Percentiles rank a stretch among this genome's conserved stretches.
phyloP scores from a whole-genome alignment of 2,888 invertebrate species.

The Synergus laeviventris region DNA sequence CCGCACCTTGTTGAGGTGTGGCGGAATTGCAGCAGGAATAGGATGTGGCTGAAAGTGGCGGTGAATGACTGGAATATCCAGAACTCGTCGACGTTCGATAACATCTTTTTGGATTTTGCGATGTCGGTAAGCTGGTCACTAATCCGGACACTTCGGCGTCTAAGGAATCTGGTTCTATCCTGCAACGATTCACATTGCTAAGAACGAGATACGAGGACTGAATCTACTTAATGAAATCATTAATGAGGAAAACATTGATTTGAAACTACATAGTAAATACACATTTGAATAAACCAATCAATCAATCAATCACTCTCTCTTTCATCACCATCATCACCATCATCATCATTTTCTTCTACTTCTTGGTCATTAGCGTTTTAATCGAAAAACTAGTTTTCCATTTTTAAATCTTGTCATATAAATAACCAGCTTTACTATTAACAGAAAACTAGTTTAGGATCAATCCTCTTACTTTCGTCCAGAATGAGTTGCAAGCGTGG shows the following conservation, averaged over 20 bases:
- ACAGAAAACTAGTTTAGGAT: background rate
- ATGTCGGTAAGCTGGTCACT: conserved; percentile 52
- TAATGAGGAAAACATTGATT: background rate
- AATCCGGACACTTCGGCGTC: conserved; percentile 65
- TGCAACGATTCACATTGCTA: conserved; percentile 50
- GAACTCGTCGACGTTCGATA: conserved; percentile 69
- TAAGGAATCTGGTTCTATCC: conserved; percentile 66
- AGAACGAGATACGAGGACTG: background rate
- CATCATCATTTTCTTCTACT: background rate
- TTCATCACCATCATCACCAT: background rate
- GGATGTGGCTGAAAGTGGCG: conserved; percentile 63
- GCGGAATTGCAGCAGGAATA: conserved; percentile 60
- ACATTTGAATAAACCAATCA: background rate
- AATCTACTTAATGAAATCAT: background rate
- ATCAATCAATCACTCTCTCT: background rate
- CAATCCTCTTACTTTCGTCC: background rate
- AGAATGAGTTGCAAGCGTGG: background rate
- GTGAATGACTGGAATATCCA: conserved; percentile 69
- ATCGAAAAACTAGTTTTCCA: background rate
- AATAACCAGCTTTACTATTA: background rate
- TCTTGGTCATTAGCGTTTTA: background rate
- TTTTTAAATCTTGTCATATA: background rate
- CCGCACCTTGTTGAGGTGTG: conserved; percentile 48
- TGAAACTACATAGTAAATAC: background rate
- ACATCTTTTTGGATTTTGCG: conserved; percentile 63